Conservation (phyloP, 2,888 invertebrate genomes). For the Trichogramma evanescens region DNA sequence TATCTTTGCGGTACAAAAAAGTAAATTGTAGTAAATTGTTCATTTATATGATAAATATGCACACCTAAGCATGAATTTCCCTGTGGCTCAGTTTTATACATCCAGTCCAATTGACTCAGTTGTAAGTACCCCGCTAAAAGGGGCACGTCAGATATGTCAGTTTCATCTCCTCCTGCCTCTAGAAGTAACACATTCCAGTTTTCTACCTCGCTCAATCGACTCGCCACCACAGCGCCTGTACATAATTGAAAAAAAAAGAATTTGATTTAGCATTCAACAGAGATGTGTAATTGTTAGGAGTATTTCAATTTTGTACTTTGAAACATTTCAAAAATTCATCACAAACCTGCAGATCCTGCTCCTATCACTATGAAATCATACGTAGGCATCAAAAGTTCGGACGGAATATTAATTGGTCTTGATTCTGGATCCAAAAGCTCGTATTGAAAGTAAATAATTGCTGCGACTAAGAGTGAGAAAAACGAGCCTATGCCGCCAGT, state of each 20-base stretch:
- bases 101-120: conserved; percentile 82
- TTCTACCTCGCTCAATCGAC: conserved; percentile 70
- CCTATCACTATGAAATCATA: conserved; percentile 85
- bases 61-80: conserved; percentile 74
- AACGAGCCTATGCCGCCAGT: conserved; percentile 70
- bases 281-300: background rate
- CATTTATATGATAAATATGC: background rate
- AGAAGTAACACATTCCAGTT: conserved; percentile 74
- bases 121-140: conserved; percentile 81
- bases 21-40: background rate
- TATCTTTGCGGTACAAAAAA: too few species aligned
- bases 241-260: background rate
- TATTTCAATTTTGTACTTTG: too few species aligned
- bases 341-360: conserved; percentile 73
- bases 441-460: conserved; percentile 80
- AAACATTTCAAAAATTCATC: background rate
- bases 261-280: background rate
- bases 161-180: conserved; percentile 86
- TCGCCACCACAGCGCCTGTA: conserved; percentile 76
- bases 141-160: conserved; percentile 84
- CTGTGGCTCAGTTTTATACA: conserved; percentile 86
- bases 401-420: conserved; percentile 63
- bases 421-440: conserved; percentile 79
- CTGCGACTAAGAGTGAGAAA: conserved; percentile 75
- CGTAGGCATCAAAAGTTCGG: conserved; percentile 57